phyloP scores from a whole-genome alignment of 2,888 invertebrate genomes.

The Brachypterus glaber region DNA sequence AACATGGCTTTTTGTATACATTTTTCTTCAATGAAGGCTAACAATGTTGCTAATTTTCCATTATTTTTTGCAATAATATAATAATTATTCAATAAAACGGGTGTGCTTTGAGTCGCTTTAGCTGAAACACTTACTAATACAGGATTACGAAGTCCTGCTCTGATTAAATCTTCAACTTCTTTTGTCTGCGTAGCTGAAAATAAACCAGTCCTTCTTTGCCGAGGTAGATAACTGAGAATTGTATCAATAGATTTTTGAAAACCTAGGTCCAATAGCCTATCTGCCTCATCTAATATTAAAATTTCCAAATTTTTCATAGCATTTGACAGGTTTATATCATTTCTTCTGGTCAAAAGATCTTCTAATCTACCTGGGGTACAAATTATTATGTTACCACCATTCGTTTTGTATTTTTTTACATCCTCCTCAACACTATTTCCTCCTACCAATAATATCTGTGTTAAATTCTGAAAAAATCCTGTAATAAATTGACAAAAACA shows the following conservation, averaged over 20 bases:
- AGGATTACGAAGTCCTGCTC: constrained; percentile 91
- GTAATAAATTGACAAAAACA: too few relatives aligned
- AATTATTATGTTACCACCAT: constrained; percentile 77
- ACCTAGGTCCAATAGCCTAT: constrained; percentile 85
- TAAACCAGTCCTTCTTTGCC: constrained; percentile 90
- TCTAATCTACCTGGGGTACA: constrained; percentile 92
- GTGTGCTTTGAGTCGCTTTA: constrained; percentile 66
- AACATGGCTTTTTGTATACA: constrained; percentile 62
- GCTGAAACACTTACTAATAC: constrained; percentile 84
- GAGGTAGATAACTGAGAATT: constrained; percentile 83
- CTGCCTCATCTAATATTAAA: constrained; percentile 93
- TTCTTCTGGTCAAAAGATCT: constrained; percentile 68
- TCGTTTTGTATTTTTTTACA: constrained; percentile 52
- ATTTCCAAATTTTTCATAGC: constrained; percentile 78
- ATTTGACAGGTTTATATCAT: constrained; percentile 58
- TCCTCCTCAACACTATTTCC: constrained; percentile 75
- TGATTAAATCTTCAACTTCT: constrained; percentile 79
- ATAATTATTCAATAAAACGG: constrained; percentile 63
- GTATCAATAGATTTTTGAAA: constrained; percentile 78
- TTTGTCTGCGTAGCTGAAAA: constrained; percentile 99
- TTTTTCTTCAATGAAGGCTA: constrained; percentile 64
- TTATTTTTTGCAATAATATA: constrained; percentile 70
- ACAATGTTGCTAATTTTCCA: constrained; percentile 66
- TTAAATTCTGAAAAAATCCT: constrained; percentile 34
- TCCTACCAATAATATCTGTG: constrained; percentile 64